These are phyloP conservation scores for Brienomyrus brachyistius DNA, from an alignment of 2,113 vertebrate species.

Conservation along the genomic window DNA sequence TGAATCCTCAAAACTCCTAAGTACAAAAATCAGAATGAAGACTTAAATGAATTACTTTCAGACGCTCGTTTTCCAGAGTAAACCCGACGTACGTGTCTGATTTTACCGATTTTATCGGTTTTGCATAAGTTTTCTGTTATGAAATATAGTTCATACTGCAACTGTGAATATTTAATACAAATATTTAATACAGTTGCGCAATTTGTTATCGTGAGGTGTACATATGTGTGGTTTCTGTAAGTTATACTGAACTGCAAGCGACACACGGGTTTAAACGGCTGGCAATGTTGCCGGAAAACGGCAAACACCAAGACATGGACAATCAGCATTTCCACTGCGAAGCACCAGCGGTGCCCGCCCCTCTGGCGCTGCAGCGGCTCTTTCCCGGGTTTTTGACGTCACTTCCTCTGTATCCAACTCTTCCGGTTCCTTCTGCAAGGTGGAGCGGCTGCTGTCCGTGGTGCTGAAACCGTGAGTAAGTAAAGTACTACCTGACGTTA, in stretches of 20 bases:
- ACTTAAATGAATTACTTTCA: background rate
- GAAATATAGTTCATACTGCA: background rate
- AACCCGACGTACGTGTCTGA: background rate
- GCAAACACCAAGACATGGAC: background rate
- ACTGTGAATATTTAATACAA: background rate
- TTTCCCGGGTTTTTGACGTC: constrained; percentile 8
- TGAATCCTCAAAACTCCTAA: background rate
- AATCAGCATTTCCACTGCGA: background rate
- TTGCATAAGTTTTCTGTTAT: background rate
- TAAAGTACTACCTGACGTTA: background rate
- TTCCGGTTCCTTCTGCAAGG: constrained; percentile 15
- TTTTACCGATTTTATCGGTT: background rate
- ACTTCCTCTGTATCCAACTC: background rate
- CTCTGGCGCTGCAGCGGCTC: background rate
- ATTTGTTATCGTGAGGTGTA: background rate
- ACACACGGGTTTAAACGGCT: background rate
- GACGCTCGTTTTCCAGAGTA: background rate
- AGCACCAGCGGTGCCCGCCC: background rate
- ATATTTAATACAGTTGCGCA: background rate
- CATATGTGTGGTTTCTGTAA: background rate
- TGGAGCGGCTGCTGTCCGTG: constrained; percentile 20
- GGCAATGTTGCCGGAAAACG: background rate
- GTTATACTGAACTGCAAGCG: background rate
- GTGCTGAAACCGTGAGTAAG: constrained; percentile 20
- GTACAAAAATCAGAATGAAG: background rate